Percentiles rank a stretch among this genome's conserved stretches.
Evolutionary conservation across 2,888 invertebrate genomes (phyloP).

Genomic region (Alsophila aescularia): DNA sequence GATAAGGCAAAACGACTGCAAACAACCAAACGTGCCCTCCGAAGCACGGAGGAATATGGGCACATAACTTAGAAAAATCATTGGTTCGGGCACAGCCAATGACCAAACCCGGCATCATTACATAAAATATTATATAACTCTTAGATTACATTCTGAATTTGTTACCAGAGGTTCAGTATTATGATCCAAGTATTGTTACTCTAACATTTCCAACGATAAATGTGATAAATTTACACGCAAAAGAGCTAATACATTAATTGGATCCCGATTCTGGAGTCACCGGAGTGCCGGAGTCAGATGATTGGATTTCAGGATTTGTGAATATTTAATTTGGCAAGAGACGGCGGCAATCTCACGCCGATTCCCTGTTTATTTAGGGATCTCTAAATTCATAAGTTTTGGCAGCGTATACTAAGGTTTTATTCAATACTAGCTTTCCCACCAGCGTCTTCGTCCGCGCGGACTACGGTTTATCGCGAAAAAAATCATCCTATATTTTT

Average conservation of each 20-base stretch:
- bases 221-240: slow-evolving; percentile 5
- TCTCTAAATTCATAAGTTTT: slow-evolving; percentile 22
- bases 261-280: slow-evolving; percentile 25
- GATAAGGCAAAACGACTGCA: too few relatives aligned
- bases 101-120: too few relatives aligned
- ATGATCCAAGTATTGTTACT: neutral
- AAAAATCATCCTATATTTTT: too few relatives aligned
- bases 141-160: too few relatives aligned
- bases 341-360: slow-evolving; percentile 22
- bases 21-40: too few relatives aligned
- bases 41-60: too few relatives aligned
- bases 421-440: neutral
- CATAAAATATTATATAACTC: too few relatives aligned
- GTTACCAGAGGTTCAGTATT: too few relatives aligned
- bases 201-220: neutral
- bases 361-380: slow-evolving; percentile 27
- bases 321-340: slow-evolving; percentile 44
- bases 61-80: too few relatives aligned
- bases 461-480: too few relatives aligned
- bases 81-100: too few relatives aligned
- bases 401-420: slow-evolving; percentile 9
- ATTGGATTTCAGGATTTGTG: slow-evolving; percentile 50
- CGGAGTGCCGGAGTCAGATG: slow-evolving; percentile 40
- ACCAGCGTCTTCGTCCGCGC: neutral
- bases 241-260: slow-evolving; percentile 26